Base-by-base conservation (phyloP, 2,888 invertebrate species). In the Agrotis ipsilon region DNA sequence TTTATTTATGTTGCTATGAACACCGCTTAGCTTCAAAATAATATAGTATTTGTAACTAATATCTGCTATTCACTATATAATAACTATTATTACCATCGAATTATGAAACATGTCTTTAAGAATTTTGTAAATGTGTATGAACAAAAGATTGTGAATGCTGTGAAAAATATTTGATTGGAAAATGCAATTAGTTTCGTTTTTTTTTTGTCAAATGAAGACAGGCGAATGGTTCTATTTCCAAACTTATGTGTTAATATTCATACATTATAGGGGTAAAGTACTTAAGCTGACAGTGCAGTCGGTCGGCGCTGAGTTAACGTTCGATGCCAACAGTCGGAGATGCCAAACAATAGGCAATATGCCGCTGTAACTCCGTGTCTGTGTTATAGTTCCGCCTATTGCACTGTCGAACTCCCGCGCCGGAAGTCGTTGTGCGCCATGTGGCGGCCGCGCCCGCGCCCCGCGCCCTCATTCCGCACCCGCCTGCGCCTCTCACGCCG, bases 301-400 rank as follows among this genome's bases (percentile, higher is more conserved):
- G 86, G 88, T 89, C 85, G 89, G 88, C 85, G 85, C 87, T 82
- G 86, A 82, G 90, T 92, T 90, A 88, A 92, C 87, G 90, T 92
- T 91, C 88, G 92, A 94, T 96, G 96, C 96, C 96, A 96, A 96
- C 89, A 94, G 91, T 91, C 88, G 91, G 88, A 93, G 94, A 94
- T 95, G 96, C 95, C 96, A 96, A 94, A 94, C 94, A 95, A 95
- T 93, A 93, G 93, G 93, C 94, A 94, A 93, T 94, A 94, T 91
- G 92, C 91, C 87, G 87, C 83, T 88, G 90, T 83, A 89, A 88
- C 87, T 89, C 85, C 87, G 87, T 85, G 86, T 85, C 82, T 85
- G 83, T 84, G 83, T 87, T 93, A 92, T 92, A 89, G 91, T 93
- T 93, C 92, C 92, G 93, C 87, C 90, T 90, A 90, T 91, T 88